Evolutionary conservation across 2,888 invertebrate species (phyloP), one percentile per base, ranked within the genome.

Genomic region (Drosophila histrio): DNA sequence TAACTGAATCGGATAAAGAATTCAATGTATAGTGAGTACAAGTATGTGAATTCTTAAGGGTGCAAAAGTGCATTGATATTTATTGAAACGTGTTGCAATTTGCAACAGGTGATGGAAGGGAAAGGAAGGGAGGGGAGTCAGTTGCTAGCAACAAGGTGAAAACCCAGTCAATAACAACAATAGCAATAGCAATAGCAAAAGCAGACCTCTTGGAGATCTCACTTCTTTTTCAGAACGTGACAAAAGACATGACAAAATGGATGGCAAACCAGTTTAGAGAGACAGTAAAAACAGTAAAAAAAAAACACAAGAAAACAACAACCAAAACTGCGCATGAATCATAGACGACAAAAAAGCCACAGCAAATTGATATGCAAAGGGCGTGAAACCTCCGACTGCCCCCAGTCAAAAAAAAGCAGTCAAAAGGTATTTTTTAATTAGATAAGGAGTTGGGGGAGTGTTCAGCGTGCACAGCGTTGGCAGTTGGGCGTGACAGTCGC

Each of bases 171-270:
- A 57, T 61, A 56, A 46, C 44, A 47, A 53, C 28, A 54, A 56
- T 30, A 60, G 59, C 44, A 39, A 58, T 34, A 32, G 32, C 46
- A 38, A 41, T 43, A 15, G 17, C 52, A 19, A 22, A 38, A 39
- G 28, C 57, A 61, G 26, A 71, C 69, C 70, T 54, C 57, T 70
- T 57, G 52, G 54, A 79, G 77, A 88, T 86, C 86, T 86, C 86
- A 85, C 86, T 79, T 73, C 71, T 62, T 58, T 39, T 57, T 58
- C 76, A 82, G 82, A 82, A 82, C 82, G 85, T 82, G 82, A 87
- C 82, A 85, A 82, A 84, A 78, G 77, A 57, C 68, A 53, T 41
- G 68, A 58, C 56, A 57, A 60, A 71, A 56, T 77, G 56, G 56
- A 49, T 69, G 63, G 62, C 21, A 87, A 82, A 82, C 82, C 82